phyloP scores from a whole-genome alignment of 2,797 vertebrate species.

The Gymnopithys bicolor region DNA sequence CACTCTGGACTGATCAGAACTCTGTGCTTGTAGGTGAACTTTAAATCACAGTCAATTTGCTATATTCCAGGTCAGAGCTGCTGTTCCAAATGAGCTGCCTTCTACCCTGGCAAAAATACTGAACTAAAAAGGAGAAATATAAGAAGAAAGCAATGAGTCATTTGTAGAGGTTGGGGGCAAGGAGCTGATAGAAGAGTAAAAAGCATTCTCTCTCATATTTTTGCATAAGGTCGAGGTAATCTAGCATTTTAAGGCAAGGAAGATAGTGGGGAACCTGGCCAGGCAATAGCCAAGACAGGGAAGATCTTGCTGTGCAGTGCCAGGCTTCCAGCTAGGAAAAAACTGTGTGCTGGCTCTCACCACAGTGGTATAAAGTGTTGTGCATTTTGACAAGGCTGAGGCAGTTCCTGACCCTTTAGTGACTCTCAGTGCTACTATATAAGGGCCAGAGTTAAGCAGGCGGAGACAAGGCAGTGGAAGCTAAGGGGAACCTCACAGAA shows the following conservation, averaged over 20 bases:
- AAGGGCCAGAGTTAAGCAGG: neutral
- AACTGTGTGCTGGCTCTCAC: neutral
- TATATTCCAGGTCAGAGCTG: neutral
- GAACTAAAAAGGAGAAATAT: neutral
- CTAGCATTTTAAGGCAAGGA: neutral
- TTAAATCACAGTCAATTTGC: neutral
- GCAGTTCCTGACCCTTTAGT: neutral
- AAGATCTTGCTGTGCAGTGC: neutral
- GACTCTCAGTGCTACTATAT: neutral
- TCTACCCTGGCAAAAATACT: neutral
- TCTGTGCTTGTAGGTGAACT: neutral
- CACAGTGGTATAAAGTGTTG: neutral
- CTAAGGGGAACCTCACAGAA: neutral
- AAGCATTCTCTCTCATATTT: neutral
- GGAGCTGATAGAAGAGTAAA: neutral
- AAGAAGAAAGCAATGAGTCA: neutral
- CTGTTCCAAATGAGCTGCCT: neutral
- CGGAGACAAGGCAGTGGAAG: neutral
- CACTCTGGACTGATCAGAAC: neutral
- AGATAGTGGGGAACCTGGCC: neutral
- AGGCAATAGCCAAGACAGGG: neutral
- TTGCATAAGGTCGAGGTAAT: neutral
- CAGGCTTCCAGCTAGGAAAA: neutral
- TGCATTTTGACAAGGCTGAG: neutral
- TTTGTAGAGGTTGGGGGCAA: neutral